These are phyloP conservation scores for Lacerta bilineata DNA, from an alignment of 2,797 vertebrate species.

Conservation along the genomic window DNA sequence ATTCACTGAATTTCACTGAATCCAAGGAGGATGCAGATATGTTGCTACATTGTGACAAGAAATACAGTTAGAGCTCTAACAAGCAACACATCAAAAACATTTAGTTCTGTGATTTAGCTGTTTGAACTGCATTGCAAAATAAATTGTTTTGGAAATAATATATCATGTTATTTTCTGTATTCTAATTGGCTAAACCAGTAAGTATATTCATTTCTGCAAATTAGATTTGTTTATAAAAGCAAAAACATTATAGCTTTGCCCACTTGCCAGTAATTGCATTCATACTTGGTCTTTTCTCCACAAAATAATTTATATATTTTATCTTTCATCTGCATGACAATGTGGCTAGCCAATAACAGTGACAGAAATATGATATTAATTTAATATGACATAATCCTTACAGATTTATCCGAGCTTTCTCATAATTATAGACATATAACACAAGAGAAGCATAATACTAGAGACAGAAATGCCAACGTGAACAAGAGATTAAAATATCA, in stretches of 20 bases:
- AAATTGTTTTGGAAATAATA: no score
- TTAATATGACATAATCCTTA: constrained; percentile 43
- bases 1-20: constrained; percentile 6
- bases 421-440: constrained; percentile 32
- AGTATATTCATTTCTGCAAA: background rate
- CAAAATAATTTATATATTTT: constrained; percentile 35
- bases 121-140: constrained; percentile 22
- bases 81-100: constrained; percentile 6
- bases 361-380: constrained; percentile 33
- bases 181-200: constrained; percentile 15
- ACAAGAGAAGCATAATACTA: background rate
- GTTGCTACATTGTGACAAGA: background rate
- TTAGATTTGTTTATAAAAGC: constrained; percentile 20
- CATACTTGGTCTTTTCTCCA: constrained; percentile 3
- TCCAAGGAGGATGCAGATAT: constrained; percentile 15
- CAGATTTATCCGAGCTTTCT: constrained; percentile 32
- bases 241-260: constrained; percentile 3
- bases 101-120: background rate
- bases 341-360: constrained; percentile 25
- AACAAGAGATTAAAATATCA: constrained; percentile 27
- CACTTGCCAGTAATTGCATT: constrained; percentile 32
- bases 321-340: constrained; percentile 30
- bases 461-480: constrained; percentile 21
- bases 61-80: background rate
- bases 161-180: background rate